A percentile compares a stretch with the other conserved stretches of the same genome.
These are phyloP conservation scores for Heliornis fulica DNA, from an alignment of 2,113 vertebrate genomes.

Conservation along the genomic window DNA sequence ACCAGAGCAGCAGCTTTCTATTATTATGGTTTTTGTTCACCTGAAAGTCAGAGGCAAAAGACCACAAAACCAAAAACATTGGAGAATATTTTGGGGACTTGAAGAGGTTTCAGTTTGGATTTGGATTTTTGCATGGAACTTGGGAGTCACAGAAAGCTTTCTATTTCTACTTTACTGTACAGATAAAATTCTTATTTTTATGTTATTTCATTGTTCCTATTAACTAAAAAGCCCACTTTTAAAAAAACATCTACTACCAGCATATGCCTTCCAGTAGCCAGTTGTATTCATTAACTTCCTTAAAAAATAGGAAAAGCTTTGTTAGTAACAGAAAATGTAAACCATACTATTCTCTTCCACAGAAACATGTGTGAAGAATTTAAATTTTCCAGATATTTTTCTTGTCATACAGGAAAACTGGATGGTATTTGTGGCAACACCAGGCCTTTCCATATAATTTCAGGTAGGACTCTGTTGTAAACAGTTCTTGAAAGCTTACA, in stretches of 20 bases:
- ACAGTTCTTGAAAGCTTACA: neutral
- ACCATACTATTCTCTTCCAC: neutral
- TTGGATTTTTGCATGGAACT: neutral
- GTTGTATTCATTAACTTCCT: neutral
- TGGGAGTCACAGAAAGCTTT: neutral
- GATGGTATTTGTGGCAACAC: neutral
- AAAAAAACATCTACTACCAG: neutral
- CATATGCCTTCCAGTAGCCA: neutral
- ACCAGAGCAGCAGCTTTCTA: neutral
- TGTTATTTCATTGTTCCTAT: neutral
- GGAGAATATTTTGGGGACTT: neutral
- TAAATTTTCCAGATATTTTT: neutral
- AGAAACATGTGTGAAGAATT: neutral
- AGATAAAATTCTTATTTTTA: neutral
- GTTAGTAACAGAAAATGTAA: neutral
- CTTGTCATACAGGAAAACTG: neutral
- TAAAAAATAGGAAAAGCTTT: neutral
- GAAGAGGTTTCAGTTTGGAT: neutral
- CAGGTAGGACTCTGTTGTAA: neutral
- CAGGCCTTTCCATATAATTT: neutral
- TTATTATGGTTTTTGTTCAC: neutral
- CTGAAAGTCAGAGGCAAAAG: neutral
- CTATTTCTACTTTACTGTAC: neutral
- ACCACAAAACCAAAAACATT: neutral
- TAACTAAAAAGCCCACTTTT: neutral